Conservation (phyloP, 2,797 vertebrate species). For the Masticophis lateralis region DNA sequence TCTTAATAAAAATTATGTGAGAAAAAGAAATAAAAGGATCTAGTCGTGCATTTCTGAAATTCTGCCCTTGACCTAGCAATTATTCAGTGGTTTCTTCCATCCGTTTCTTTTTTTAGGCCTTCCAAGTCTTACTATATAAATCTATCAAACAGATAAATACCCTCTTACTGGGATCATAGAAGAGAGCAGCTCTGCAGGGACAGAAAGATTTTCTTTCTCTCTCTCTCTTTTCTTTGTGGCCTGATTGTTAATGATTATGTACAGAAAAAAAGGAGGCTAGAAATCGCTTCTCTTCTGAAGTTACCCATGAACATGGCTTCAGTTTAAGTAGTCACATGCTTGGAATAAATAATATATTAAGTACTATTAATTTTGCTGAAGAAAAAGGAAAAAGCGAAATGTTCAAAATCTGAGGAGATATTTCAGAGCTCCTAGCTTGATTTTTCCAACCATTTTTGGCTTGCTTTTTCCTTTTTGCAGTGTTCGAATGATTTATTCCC, state of each 20-base stretch:
- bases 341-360: slow-evolving; percentile 2
- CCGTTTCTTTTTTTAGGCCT: background rate
- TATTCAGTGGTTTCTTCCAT: slow-evolving; percentile 8
- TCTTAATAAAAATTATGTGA: background rate
- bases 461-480: background rate
- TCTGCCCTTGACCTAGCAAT: slow-evolving; percentile 31
- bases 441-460: background rate
- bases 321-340: slow-evolving; percentile 4
- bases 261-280: background rate
- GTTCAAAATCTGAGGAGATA: background rate
- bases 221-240: background rate
- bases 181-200: background rate
- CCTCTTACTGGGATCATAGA: slow-evolving; percentile 21
- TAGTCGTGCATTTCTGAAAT: slow-evolving; percentile 20
- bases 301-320: background rate
- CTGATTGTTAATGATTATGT: slow-evolving; percentile 20
- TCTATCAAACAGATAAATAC: slow-evolving; percentile 14
- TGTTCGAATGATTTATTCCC: background rate
- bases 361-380: background rate
- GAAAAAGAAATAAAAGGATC: slow-evolving; percentile 2
- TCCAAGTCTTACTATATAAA: slow-evolving; percentile 12
- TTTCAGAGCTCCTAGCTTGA: background rate
- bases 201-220: background rate
- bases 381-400: background rate
- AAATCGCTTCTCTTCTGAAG: background rate